Conservation (phyloP, 2,888 invertebrate species). For the Chelonus formosanus region DNA sequence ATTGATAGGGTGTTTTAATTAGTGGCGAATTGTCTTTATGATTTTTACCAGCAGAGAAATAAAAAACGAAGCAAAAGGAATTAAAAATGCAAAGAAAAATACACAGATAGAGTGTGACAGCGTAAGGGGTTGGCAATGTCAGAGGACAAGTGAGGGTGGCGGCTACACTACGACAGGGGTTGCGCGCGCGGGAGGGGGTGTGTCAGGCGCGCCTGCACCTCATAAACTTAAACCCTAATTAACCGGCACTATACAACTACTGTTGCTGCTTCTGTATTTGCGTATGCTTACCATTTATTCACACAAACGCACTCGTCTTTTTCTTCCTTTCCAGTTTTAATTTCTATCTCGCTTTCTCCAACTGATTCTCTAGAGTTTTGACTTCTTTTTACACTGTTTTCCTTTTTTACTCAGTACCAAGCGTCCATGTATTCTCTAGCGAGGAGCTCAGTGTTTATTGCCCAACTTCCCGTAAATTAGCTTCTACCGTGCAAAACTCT, state of each 20-base stretch:
- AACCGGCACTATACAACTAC: conserved; percentile 65
- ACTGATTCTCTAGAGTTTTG: conserved; percentile 1
- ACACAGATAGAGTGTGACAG: conserved; percentile 46
- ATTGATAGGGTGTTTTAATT: background rate
- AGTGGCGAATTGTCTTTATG: conserved; percentile 1
- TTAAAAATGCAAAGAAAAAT: conserved; percentile 4
- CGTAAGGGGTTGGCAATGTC: conserved; percentile 37
- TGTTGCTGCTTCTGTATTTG: conserved; percentile 58
- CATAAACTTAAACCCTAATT: conserved; percentile 66
- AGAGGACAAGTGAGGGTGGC: conserved; percentile 37
- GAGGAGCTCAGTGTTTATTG: conserved; percentile 61
- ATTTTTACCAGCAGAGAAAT: background rate
- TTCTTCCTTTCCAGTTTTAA: conserved; percentile 30
- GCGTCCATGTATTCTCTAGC: conserved; percentile 54
- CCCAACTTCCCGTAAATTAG: conserved; percentile 62
- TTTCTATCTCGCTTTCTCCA: conserved; percentile 12
- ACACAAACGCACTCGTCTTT: conserved; percentile 58
- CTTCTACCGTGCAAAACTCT: conserved; percentile 36
- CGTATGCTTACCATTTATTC: conserved; percentile 58
- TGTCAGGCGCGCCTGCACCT: conserved; percentile 64
- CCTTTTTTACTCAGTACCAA: conserved; percentile 31
- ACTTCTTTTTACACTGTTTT: conserved; percentile 35
- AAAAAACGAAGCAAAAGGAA: conserved; percentile 12
- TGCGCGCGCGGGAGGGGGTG: conserved; percentile 44
- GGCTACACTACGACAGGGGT: conserved; percentile 37